phyloP scores from a whole-genome alignment of 2,113 vertebrate species.

The Nerophis ophidion region DNA sequence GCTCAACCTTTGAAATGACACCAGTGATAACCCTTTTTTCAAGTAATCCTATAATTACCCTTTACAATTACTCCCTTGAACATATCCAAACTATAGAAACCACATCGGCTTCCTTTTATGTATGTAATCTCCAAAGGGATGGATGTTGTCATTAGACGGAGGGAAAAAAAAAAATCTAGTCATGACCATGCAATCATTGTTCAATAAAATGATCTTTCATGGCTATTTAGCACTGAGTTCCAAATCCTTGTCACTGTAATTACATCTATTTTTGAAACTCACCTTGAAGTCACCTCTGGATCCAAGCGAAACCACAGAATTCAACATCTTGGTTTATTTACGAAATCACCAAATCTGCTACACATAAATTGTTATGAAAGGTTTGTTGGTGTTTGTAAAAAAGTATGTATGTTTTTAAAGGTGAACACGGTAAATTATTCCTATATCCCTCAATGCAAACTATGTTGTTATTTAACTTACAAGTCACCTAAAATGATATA shows the following conservation, averaged over 20 bases:
- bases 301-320: constrained; percentile 20
- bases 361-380: constrained; percentile 4
- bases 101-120: constrained; percentile 25
- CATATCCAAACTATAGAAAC: constrained; percentile 37
- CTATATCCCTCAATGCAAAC: not conserved
- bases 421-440: too few relatives aligned
- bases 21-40: constrained; percentile 38
- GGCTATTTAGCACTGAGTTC: not conserved
- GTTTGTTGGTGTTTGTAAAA: too few relatives aligned
- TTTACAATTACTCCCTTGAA: constrained; percentile 43
- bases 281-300: constrained; percentile 45
- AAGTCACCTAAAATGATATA: constrained; percentile 26
- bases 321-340: constrained; percentile 5
- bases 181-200: constrained; percentile 8
- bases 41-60: constrained; percentile 41
- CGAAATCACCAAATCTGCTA: not conserved
- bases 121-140: constrained; percentile 26
- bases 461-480: constrained; percentile 21
- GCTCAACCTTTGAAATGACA: constrained; percentile 42
- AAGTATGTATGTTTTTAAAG: too few relatives aligned
- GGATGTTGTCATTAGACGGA: not conserved
- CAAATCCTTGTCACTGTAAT: constrained; percentile 10
- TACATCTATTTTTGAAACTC: constrained; percentile 12
- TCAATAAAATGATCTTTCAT: constrained; percentile 13
- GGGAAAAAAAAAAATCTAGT: constrained; percentile 1